These are phyloP conservation scores for Heliangelus exortis DNA, from an alignment of 2,797 vertebrate genomes.

Conservation along the genomic window DNA sequence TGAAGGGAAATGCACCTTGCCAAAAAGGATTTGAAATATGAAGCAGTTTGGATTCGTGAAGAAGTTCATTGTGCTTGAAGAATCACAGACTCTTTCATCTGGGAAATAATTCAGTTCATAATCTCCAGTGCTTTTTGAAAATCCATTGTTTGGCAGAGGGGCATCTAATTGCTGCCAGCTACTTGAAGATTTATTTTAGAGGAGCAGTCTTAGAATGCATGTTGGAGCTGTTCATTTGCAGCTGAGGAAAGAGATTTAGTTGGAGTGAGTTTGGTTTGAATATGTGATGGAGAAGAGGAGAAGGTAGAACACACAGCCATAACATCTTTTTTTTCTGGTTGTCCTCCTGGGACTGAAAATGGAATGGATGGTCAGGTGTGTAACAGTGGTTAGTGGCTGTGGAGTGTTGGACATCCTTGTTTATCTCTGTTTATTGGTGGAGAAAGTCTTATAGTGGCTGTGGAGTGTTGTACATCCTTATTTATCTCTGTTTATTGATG, in stretches of 20 bases:
- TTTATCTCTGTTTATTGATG: neutral
- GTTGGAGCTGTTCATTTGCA: neutral
- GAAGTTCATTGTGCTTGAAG: slow-evolving; percentile 1
- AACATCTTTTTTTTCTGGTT: neutral
- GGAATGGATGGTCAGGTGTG: rapidly evolving
- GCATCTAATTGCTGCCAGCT: neutral
- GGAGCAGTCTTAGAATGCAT: neutral
- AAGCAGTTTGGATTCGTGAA: slow-evolving; percentile 29
- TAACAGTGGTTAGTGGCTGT: neutral
- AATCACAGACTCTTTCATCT: neutral
- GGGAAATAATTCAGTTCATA: slow-evolving; percentile 35
- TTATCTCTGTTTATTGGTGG: neutral
- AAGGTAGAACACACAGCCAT: neutral
- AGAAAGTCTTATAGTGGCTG: neutral
- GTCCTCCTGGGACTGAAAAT: neutral
- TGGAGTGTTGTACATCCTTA: neutral
- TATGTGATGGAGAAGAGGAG: neutral
- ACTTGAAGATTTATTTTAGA: neutral
- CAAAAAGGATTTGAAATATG: slow-evolving; percentile 59
- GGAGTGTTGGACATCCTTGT: neutral
- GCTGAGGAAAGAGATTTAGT: neutral
- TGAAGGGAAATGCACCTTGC: slow-evolving; percentile 54
- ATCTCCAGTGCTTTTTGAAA: slow-evolving; percentile 1
- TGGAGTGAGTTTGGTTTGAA: neutral
- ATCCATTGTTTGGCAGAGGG: slow-evolving; percentile 19